A percentile compares a stretch with the other conserved stretches of the same genome.
Conservation (phyloP, 2,888 invertebrate genomes). For the Scaptomyza polygonia region DNA sequence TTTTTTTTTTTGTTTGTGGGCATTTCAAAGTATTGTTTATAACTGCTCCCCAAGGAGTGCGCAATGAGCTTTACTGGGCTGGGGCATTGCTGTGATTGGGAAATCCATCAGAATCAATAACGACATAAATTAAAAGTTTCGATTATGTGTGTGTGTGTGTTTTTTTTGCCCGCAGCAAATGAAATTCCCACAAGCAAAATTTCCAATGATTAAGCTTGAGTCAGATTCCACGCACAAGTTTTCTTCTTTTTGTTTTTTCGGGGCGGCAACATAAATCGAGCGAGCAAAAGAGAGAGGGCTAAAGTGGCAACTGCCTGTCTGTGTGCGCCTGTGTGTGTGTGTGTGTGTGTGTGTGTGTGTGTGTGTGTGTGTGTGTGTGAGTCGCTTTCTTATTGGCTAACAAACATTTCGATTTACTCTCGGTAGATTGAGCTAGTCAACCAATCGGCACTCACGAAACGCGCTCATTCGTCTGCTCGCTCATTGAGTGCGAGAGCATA, state of each 20-base stretch:
- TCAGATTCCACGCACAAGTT: conserved; percentile 17
- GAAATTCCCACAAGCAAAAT: conserved; percentile 28
- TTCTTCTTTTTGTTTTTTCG: neutral
- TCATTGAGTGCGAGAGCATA: conserved; percentile 4
- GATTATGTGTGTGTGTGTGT: neutral
- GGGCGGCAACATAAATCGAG: conserved; percentile 3
- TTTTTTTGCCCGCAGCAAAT: conserved; percentile 8
- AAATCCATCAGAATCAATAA: conserved; percentile 11
- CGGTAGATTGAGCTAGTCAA: conserved; percentile 18
- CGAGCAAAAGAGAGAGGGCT: neutral
- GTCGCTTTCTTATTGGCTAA: conserved; percentile 37
- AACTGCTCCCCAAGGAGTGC: conserved; percentile 9
- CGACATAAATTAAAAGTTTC: too few species aligned
- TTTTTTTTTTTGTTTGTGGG: too few species aligned
- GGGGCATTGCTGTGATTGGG: neutral
- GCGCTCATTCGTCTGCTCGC: conserved; percentile 36
- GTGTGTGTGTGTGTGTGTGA: conserved; percentile 15
- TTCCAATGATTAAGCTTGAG: conserved; percentile 30
- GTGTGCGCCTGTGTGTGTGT: conserved; percentile 2
- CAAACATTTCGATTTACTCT: conserved; percentile 26
- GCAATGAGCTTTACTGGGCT: too few species aligned
- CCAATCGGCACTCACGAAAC: conserved; percentile 37
- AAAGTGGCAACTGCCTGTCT: neutral
- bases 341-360: conserved; percentile 3
- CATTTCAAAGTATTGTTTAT: too few species aligned